phyloP scores from a whole-genome alignment of 1,140 invertebrate genomes.

The Pantala flavescens region DNA sequence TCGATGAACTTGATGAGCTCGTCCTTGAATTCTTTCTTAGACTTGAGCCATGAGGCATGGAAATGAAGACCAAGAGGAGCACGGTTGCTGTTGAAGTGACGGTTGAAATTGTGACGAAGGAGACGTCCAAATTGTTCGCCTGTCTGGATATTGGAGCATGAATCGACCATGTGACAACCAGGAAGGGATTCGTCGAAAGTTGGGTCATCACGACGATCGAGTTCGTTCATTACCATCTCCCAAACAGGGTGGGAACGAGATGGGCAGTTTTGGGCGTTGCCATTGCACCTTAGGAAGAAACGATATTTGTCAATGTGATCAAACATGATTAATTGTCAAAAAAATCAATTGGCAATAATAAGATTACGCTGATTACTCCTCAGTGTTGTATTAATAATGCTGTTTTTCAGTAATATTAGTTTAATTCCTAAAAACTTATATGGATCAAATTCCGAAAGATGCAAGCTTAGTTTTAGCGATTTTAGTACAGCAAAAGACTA shows the following conservation, averaged over 20 bases:
- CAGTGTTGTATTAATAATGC: no score
- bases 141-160: constrained; percentile 81
- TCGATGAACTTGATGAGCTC: constrained; percentile 89
- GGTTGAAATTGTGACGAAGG: constrained; percentile 86
- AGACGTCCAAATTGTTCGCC: constrained; percentile 79
- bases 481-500: no score
- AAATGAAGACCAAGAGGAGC: constrained; percentile 87
- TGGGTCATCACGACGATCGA: constrained; percentile 82
- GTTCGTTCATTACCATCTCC: constrained; percentile 94
- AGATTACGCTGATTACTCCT: no score
- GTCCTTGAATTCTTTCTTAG: constrained; percentile 85
- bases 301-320: no score
- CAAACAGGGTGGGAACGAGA: constrained; percentile 82
- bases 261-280: constrained; percentile 84
- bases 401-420: no score
- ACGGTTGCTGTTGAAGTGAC: constrained; percentile 84
- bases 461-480: no score
- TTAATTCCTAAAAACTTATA: no score
- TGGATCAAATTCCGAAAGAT: no score
- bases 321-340: no score
- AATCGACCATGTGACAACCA: constrained; percentile 89
- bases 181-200: constrained; percentile 82
- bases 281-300: constrained; percentile 67
- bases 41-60: constrained; percentile 91
- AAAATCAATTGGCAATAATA: no score